Conservation (phyloP, 1,140 invertebrate species). For the Aporrectodea caliginosa region DNA sequence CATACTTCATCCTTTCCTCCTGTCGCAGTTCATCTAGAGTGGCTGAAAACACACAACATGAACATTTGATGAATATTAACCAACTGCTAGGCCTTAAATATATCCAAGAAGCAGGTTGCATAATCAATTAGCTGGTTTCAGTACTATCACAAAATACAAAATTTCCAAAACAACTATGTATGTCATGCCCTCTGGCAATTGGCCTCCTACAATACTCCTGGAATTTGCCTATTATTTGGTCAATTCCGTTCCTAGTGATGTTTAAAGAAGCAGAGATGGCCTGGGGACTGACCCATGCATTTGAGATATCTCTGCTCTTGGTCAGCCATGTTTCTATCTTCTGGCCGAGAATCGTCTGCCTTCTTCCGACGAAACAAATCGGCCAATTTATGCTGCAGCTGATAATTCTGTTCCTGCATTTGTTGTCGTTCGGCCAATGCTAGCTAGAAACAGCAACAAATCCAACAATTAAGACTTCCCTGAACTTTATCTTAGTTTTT, state of each 20-base stretch:
- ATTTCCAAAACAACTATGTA: no score
- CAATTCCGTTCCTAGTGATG: no score
- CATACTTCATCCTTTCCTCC: constrained; percentile 34
- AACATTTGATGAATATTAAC: no score
- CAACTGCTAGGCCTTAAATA: no score
- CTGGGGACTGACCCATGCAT: constrained; percentile 55
- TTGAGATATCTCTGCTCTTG: constrained; percentile 55
- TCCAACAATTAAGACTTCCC: neutral
- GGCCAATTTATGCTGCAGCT: constrained; percentile 52
- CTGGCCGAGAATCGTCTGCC: constrained; percentile 44
- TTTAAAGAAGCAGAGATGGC: no score
- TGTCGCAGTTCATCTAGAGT: constrained; percentile 49
- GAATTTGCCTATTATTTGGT: no score
- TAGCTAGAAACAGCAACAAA: constrained; percentile 37
- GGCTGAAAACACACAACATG: constrained; percentile 40
- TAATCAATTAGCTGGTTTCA: no score
- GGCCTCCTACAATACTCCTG: no score
- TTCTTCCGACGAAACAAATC: constrained; percentile 56
- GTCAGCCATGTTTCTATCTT: constrained; percentile 53
- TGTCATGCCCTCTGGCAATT: no score
- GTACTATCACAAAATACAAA: no score
- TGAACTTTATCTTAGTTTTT: no score
- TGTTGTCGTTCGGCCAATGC: constrained; percentile 46
- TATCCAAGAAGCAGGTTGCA: no score
- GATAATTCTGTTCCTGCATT: constrained; percentile 49